A percentile compares a stretch with the other conserved stretches of the same genome.
Evolutionary conservation across 92 coral and sea anemone species (phyloP).

Genomic region (Actinernus sp.): DNA sequence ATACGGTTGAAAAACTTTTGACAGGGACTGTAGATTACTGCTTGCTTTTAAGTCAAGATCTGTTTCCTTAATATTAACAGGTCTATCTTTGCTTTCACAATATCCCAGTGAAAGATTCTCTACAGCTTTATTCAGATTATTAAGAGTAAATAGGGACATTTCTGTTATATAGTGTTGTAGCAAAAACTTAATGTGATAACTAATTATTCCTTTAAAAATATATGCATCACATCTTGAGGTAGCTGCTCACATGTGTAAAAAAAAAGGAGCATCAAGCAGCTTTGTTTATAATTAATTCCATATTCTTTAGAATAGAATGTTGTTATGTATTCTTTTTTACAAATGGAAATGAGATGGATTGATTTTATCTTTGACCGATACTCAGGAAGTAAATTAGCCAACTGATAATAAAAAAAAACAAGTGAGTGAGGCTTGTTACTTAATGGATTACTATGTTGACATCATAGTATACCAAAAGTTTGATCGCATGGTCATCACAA

Average conservation of each 20-base stretch:
- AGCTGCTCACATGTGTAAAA: no score
- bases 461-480: constrained; percentile 19
- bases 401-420: no score
- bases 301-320: constrained; percentile 41
- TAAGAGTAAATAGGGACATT: background rate
- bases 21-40: no score
- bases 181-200: background rate
- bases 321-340: background rate
- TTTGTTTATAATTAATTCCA: constrained; percentile 27
- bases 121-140: no score
- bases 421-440: no score
- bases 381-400: constrained; percentile 9
- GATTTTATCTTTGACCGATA: constrained; percentile 36
- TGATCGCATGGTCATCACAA: constrained; percentile 7
- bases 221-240: constrained; percentile 42
- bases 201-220: background rate
- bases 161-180: background rate
- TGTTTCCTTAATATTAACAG: background rate
- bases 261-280: constrained; percentile 20
- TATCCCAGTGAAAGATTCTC: no score
- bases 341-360: constrained; percentile 27
- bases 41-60: background rate
- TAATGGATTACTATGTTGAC: constrained; percentile 7
- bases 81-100: no score
- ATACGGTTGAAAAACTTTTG: no score